phyloP scores from a whole-genome alignment of 2,113 vertebrate genomes.

The Zosterops pallidus region DNA sequence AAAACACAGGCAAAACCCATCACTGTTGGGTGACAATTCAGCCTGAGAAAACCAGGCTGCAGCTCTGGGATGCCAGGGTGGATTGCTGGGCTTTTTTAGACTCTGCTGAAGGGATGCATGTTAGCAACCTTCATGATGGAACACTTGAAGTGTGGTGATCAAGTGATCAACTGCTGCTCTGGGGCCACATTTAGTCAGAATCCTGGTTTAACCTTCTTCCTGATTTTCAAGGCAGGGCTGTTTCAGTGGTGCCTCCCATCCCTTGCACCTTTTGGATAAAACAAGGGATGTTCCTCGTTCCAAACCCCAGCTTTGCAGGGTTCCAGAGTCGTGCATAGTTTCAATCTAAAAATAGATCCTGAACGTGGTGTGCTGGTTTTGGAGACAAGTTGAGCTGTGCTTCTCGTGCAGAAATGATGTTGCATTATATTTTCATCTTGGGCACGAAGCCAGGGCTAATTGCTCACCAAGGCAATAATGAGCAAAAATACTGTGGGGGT shows the following conservation, averaged over 20 bases:
- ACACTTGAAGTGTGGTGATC: fast-evolving
- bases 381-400: background rate
- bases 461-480: background rate
- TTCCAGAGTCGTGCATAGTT: background rate
- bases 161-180: background rate
- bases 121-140: background rate
- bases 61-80: background rate
- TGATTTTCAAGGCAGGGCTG: background rate
- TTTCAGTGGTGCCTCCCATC: background rate
- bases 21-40: background rate
- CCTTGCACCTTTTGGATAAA: background rate
- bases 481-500: background rate
- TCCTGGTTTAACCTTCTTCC: background rate
- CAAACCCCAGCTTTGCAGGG: background rate
- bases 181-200: background rate
- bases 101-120: background rate
- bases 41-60: background rate
- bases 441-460: background rate
- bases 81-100: background rate
- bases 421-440: background rate
- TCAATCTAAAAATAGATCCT: slow-evolving; percentile 25
- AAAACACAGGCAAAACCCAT: fast-evolving
- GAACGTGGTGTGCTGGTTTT: background rate
- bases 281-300: background rate
- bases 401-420: background rate